These are phyloP conservation scores for Ormyrus pomaceus DNA, from an alignment of 2,888 invertebrate species.

Conservation along the genomic window DNA sequence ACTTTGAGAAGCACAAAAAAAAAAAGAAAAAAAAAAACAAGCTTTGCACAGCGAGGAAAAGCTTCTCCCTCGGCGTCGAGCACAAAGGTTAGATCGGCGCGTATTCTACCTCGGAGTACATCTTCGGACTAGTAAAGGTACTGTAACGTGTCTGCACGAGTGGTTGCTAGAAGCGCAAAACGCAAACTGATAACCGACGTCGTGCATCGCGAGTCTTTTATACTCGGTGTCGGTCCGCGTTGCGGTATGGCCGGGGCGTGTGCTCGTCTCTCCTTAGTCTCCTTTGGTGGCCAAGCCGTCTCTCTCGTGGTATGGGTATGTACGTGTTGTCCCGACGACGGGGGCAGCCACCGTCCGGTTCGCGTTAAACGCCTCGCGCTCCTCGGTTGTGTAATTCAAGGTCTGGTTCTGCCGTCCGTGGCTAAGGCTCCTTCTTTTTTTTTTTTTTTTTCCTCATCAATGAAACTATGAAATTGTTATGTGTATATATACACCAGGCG, in stretches of 20 bases:
- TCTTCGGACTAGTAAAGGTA: constrained; percentile 2
- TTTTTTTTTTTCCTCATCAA: constrained; percentile 62
- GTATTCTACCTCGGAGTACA: constrained; percentile 44
- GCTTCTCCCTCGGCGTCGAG: background rate
- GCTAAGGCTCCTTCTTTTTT: constrained; percentile 28
- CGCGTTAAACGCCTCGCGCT: constrained; percentile 37
- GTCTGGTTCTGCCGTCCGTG: constrained; percentile 57
- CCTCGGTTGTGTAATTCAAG: constrained; percentile 70
- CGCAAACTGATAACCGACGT: constrained; percentile 61
- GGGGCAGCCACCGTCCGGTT: constrained; percentile 44
- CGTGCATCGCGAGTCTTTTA: constrained; percentile 60
- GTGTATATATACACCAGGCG: background rate
- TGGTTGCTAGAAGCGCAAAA: constrained; percentile 45
- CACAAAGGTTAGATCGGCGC: background rate
- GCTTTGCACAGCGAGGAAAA: too few relatives aligned
- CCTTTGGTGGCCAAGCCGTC: constrained; percentile 6
- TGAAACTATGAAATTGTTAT: constrained; percentile 57
- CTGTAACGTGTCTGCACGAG: background rate
- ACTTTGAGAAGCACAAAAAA: too few relatives aligned
- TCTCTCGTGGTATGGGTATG: background rate
- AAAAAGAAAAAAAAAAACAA: too few relatives aligned
- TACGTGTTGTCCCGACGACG: background rate
- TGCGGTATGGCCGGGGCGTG: constrained; percentile 41
- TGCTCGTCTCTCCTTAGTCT: constrained; percentile 30
- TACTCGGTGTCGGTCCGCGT: constrained; percentile 43